phyloP scores from a whole-genome alignment of 2,113 vertebrate species.

The Melospiza melodia region DNA sequence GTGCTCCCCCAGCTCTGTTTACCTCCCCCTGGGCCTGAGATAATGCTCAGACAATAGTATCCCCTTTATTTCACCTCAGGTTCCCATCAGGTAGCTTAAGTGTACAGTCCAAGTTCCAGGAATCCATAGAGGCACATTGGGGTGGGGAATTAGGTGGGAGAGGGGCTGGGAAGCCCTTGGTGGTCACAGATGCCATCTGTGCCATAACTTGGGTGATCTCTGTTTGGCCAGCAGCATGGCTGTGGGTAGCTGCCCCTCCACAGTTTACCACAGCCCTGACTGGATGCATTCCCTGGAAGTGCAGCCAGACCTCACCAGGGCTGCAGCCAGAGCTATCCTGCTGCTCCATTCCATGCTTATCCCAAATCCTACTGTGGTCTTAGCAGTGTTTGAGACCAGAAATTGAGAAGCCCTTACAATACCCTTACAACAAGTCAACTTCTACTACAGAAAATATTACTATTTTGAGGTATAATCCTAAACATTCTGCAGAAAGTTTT shows the following conservation, averaged over 20 bases:
- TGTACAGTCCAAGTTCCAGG: too few species aligned
- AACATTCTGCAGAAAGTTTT: neutral
- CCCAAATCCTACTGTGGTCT: neutral
- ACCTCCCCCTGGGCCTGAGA: neutral
- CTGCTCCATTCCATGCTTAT: neutral
- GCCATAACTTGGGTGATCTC: neutral
- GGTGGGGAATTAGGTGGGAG: neutral
- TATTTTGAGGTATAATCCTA: neutral
- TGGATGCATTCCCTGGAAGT: neutral
- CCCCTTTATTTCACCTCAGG: neutral
- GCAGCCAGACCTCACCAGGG: neutral
- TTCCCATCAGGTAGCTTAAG: neutral
- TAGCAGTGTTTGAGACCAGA: neutral
- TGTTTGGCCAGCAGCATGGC: neutral
- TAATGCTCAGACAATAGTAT: neutral
- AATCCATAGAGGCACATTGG: neutral
- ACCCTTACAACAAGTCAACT: neutral
- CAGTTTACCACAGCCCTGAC: neutral
- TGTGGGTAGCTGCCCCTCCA: neutral
- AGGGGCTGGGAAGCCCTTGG: neutral
- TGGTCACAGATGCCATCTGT: neutral
- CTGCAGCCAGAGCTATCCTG: neutral
- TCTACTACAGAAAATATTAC: neutral
- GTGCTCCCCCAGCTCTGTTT: neutral
- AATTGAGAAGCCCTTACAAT: neutral